Conservation (phyloP, 1,140 invertebrate species). For the Gryllus bimaculatus region DNA sequence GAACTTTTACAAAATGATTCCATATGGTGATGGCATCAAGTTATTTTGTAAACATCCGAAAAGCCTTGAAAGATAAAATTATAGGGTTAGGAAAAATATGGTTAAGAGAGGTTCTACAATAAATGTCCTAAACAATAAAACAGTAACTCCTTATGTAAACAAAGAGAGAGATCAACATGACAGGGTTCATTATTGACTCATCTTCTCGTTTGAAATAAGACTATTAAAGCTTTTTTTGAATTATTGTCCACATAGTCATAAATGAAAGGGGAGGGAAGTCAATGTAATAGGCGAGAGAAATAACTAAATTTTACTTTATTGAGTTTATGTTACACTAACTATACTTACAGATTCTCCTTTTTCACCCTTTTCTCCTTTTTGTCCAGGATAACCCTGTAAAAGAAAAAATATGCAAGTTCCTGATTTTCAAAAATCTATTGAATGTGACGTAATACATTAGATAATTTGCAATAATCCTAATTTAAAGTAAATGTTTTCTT, state of each 20-base stretch:
- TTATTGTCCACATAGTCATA: neutral
- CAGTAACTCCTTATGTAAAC: too few species aligned
- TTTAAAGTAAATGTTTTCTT: slow-evolving; percentile 27
- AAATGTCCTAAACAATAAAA: too few species aligned
- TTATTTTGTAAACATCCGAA: too few species aligned
- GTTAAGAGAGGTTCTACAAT: too few species aligned
- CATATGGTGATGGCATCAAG: too few species aligned
- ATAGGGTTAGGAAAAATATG: too few species aligned
- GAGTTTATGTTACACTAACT: neutral
- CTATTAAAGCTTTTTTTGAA: neutral
- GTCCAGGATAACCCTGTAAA: slow-evolving; percentile 71
- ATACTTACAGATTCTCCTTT: slow-evolving; percentile 82
- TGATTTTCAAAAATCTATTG: neutral
- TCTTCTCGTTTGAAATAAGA: too few species aligned
- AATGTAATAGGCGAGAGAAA: neutral
- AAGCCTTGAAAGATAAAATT: too few species aligned
- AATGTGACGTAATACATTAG: neutral
- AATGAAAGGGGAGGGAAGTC: neutral
- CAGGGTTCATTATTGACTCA: too few species aligned
- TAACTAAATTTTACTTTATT: neutral
- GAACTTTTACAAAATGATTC: too few species aligned
- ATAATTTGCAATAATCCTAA: neutral
- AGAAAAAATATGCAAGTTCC: neutral
- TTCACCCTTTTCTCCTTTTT: slow-evolving; percentile 82
- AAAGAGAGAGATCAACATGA: too few species aligned